These are phyloP conservation scores for Plecturocebus donacophilus DNA, from an alignment of 2,113 vertebrate genomes.

Conservation along the genomic window DNA sequence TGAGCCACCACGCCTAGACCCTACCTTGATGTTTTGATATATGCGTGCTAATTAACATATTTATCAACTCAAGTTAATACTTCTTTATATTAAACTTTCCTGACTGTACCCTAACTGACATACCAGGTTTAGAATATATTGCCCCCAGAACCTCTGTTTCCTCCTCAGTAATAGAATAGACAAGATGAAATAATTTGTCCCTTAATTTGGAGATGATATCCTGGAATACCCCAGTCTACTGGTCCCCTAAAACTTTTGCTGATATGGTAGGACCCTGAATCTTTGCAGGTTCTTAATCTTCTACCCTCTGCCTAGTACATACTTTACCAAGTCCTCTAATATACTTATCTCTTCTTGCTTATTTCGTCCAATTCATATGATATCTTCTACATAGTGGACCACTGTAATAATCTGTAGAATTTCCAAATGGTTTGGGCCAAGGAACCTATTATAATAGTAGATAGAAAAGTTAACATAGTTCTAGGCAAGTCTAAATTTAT, in stretches of 20 bases:
- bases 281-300: neutral
- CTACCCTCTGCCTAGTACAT: neutral
- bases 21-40: neutral
- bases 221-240: neutral
- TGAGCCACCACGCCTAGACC: too few species aligned
- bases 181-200: neutral
- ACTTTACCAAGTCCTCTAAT: neutral
- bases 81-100: neutral
- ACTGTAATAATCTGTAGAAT: neutral
- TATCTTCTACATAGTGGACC: neutral
- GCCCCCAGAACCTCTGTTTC: neutral
- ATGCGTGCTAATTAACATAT: neutral
- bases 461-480: neutral
- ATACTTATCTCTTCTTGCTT: neutral
- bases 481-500: neutral
- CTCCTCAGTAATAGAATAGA: neutral
- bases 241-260: neutral
- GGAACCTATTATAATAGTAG: neutral
- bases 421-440: neutral
- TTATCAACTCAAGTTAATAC: neutral
- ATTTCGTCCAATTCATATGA: neutral
- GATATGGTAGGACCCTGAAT: neutral
- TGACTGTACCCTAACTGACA: neutral
- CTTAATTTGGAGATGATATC: neutral
- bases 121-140: neutral